Evolutionary conservation across 2,113 vertebrate species (phyloP), one percentile per base, ranked within the genome.

Genomic region (Anas platyrhynchos): DNA sequence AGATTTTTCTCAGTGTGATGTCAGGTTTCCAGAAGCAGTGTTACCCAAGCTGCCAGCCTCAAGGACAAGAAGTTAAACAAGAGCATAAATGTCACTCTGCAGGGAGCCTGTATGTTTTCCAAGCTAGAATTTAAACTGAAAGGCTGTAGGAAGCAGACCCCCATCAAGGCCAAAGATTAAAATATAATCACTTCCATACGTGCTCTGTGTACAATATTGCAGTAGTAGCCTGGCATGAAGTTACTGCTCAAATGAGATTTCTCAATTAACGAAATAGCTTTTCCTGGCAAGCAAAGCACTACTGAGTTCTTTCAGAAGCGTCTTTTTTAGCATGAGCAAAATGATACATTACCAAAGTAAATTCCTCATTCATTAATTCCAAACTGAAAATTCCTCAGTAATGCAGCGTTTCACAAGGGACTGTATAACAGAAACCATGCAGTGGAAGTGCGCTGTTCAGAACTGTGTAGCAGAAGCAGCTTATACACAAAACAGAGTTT

Each of bases 181-280:
- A 94, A 58, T 92, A 88, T 97, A 93, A 98, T 96, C 96, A 94
- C 58, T 97, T 96, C 94, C 65, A 88, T 82, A 88, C 66, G 36
- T 95, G 87, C 83, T 91, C 48, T 62, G 46, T 88, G 89, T 92
- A 69, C 52, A 82, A n/a, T 83, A 80, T 43, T 88, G 68, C 61
- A 82, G 67, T 65, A 63, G 63, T 84, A 68, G 92, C 88, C 83
- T 92, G 63, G 68, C 93, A 85, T 66, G 83, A 84, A 52, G 31
- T 59, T 94, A 55, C 68, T 76, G 93, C 91, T 96, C 71, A 92
- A 92, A 95, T 93, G 81, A 96, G 85, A 91, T 96, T 96, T 98
- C 94, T 97, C 90, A 97, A 92, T 97, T 96, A 98, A 86, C 6
- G 5, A 96, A 97, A 97, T 62, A 94, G 87, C 82, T 86, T 97